Evolutionary conservation across 2,888 invertebrate species (phyloP).

Genomic region (Acanthopleura granulata): DNA sequence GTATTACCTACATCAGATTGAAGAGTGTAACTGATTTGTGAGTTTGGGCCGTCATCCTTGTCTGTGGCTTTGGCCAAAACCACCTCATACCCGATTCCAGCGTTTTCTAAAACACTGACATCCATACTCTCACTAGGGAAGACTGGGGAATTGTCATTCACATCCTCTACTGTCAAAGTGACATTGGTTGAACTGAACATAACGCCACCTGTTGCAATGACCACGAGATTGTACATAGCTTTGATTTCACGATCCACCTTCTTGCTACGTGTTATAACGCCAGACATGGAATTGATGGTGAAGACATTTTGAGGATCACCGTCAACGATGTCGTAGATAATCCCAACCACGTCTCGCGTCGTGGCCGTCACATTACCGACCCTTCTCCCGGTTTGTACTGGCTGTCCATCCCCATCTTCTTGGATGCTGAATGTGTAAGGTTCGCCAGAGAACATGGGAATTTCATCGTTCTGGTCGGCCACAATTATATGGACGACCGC

Average conservation of each 20-base stretch:
- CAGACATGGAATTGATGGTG: slow-evolving; percentile 83
- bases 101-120: slow-evolving; percentile 86
- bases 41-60: slow-evolving; percentile 89
- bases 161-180: slow-evolving; percentile 85
- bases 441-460: slow-evolving; percentile 72
- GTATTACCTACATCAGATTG: slow-evolving; percentile 81
- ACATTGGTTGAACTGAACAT: slow-evolving; percentile 84
- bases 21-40: slow-evolving; percentile 85
- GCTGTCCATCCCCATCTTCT: slow-evolving; percentile 81
- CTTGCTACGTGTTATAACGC: slow-evolving; percentile 82
- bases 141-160: slow-evolving; percentile 91
- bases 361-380: slow-evolving; percentile 79
- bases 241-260: slow-evolving; percentile 88
- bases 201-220: slow-evolving; percentile 84
- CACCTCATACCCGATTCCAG: slow-evolving; percentile 93
- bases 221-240: slow-evolving; percentile 81
- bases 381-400: slow-evolving; percentile 76
- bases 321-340: slow-evolving; percentile 75
- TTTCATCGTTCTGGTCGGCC: slow-evolving; percentile 40
- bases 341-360: slow-evolving; percentile 26
- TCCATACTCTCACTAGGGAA: slow-evolving; percentile 64
- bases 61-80: slow-evolving; percentile 89
- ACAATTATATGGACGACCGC: slow-evolving; percentile 55
- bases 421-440: slow-evolving; percentile 83
- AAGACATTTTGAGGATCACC: slow-evolving; percentile 86